Evolutionary conservation across 2,888 invertebrate species (phyloP), one percentile per base, ranked within the genome.

Genomic region (Limenitis camilla): DNA sequence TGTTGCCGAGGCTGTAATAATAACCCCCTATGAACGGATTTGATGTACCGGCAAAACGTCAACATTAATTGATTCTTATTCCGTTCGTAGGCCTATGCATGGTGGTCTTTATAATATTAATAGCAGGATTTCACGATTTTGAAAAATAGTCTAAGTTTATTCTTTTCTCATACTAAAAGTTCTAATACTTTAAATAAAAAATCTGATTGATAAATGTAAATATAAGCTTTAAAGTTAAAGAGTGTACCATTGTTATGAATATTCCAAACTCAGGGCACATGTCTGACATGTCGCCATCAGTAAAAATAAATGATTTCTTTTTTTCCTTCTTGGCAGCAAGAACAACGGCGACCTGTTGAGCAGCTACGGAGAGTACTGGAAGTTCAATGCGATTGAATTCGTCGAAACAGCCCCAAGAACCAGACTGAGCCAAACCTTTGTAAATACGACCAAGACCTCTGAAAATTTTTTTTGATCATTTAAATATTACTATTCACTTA

Each of bases 371-470:
- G 30, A 86, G 59, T 5, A 98, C 98, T 0, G 98, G 97, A 51
- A 98, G 83, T 77, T 98, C 97, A 55, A 98, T 98, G 31, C 96
- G 90, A 80, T 98, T 98, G 84, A 98, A 98, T 86, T 98, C 98
- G 76, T 98, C 98, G 77, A 98, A 98, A 70, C 98, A 98, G 1
- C 98, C 98, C 98, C 98, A 98, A 0, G 97, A 93, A 2, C 98
- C 98, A 5, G 97, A 97, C 78, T 98, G 98, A 0, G 97, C 94
- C 45, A 98, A 82, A 27, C 98, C 97, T 89, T 98, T 98, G 79
- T 97, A 98, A 67, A 98, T 98, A 60, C 98, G 91, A 1, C 98
- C 98, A 6, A 98, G 88, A 31, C 98, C 98, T 76, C 97, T 92
- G 70, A 35, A 29, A 47, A 40, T 47, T 49, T 47, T 33, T 44